A percentile compares a stretch with the other conserved stretches of the same genome.
These are phyloP conservation scores for Telmatherina bonti DNA, from an alignment of 2,797 vertebrate species.

Conservation along the genomic window DNA sequence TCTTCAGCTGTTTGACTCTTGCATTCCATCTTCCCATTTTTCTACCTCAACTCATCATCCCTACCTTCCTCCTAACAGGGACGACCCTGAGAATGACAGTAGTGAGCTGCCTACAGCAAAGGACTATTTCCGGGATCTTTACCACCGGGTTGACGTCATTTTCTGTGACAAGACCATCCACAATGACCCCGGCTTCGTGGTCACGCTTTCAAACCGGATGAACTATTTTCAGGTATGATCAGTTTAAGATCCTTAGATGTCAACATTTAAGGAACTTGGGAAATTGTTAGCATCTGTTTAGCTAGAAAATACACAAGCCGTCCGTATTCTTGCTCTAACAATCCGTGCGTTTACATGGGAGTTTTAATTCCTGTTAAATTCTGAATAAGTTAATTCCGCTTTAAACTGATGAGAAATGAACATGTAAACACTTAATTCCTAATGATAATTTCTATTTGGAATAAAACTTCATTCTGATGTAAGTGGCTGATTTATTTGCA, in stretches of 20 bases:
- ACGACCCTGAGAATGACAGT: slow-evolving; percentile 97
- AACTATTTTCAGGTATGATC: slow-evolving; percentile 96
- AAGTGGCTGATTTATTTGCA: no score
- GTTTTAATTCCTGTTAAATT: no score
- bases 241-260: neutral
- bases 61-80: slow-evolving; percentile 76
- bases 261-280: neutral
- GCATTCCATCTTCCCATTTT: neutral
- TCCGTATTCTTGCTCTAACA: neutral
- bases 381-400: no score
- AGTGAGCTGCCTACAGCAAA: slow-evolving; percentile 97
- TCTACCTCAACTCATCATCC: neutral
- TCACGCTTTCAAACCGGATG: slow-evolving; percentile 99
- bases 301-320: neutral
- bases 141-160: slow-evolving; percentile 98
- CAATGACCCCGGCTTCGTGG: slow-evolving; percentile 98
- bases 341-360: no score
- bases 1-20: neutral
- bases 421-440: no score
- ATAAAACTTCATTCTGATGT: no score
- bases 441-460: no score
- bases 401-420: no score
- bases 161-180: slow-evolving; percentile 99
- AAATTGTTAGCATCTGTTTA: neutral
- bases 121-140: slow-evolving; percentile 98